Evolutionary conservation across 1,140 invertebrate genomes (phyloP).

Genomic region (Heterodera carotae): DNA sequence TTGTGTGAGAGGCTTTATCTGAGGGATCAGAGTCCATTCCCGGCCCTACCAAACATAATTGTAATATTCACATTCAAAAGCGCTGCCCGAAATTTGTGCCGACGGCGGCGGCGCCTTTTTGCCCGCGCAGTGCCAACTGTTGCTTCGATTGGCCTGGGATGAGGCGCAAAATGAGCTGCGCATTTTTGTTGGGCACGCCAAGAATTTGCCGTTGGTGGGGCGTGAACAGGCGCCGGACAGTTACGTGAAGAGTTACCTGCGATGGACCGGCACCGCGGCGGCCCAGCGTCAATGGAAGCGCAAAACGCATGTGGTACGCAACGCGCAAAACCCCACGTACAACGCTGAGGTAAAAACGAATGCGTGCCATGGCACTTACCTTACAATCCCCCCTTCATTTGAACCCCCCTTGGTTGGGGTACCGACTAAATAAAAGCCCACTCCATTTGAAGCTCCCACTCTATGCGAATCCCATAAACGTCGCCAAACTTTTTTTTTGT

Average conservation of each 20-base stretch:
- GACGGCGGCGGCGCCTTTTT: conserved; percentile 16
- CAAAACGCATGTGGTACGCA: conserved; percentile 44
- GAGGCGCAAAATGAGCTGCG: conserved; percentile 19
- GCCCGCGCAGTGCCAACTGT: conserved; percentile 16
- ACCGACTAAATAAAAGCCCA: no score
- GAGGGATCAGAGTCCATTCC: no score
- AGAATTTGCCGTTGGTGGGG: conserved; percentile 42
- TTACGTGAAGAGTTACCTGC: conserved; percentile 50
- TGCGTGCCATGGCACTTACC: no score
- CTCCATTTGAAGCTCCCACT: no score
- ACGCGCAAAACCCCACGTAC: conserved; percentile 50
- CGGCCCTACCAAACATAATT: no score
- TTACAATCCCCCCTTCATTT: no score
- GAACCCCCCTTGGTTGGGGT: no score
- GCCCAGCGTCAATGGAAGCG: conserved; percentile 29
- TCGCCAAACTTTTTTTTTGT: no score
- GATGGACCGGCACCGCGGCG: conserved; percentile 6
- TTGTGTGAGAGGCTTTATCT: no score
- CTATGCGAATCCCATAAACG: no score
- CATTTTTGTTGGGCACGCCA: conserved; percentile 50
- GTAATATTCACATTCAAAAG: background rate
- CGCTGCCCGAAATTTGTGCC: background rate
- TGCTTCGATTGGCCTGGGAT: conserved; percentile 22
- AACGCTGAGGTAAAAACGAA: conserved; percentile 32
- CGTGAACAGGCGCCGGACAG: conserved; percentile 41